Conservation (phyloP, 1,140 invertebrate species). For the Cyclargus thomasi region DNA sequence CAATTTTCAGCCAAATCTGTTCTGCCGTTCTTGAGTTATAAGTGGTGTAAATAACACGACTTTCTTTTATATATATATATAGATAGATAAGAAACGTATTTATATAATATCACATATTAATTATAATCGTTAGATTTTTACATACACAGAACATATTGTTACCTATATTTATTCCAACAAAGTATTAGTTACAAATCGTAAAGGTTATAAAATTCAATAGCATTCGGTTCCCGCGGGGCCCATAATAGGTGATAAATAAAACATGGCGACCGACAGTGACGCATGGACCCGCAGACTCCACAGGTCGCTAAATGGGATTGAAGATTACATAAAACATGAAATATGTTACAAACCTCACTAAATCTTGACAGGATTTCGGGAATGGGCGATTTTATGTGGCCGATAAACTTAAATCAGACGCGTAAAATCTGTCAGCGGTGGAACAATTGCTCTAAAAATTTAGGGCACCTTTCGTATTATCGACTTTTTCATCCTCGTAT, state of each 20-base stretch:
- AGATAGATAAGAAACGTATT: too few relatives aligned
- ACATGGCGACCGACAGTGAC: neutral
- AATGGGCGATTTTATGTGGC: too few relatives aligned
- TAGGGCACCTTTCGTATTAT: too few relatives aligned
- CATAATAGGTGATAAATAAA: neutral
- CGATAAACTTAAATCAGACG: neutral
- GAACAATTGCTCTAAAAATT: too few relatives aligned
- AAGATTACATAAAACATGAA: constrained; percentile 3
- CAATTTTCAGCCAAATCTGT: too few relatives aligned
- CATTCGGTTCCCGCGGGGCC: neutral
- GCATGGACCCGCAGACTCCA: neutral
- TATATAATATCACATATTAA: too few relatives aligned
- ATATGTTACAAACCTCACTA: neutral
- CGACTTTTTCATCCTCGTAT: too few relatives aligned
- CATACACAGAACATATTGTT: too few relatives aligned
- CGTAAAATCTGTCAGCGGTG: neutral
- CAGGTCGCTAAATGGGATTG: neutral
- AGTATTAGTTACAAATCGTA: neutral
- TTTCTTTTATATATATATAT: too few relatives aligned
- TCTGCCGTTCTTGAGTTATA: too few relatives aligned
- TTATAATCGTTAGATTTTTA: too few relatives aligned
- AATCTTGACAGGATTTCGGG: neutral
- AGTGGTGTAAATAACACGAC: too few relatives aligned
- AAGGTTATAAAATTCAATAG: neutral
- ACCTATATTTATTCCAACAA: neutral